phyloP scores from a whole-genome alignment of 2,113 vertebrate genomes.

The Collichthys lucidus region DNA sequence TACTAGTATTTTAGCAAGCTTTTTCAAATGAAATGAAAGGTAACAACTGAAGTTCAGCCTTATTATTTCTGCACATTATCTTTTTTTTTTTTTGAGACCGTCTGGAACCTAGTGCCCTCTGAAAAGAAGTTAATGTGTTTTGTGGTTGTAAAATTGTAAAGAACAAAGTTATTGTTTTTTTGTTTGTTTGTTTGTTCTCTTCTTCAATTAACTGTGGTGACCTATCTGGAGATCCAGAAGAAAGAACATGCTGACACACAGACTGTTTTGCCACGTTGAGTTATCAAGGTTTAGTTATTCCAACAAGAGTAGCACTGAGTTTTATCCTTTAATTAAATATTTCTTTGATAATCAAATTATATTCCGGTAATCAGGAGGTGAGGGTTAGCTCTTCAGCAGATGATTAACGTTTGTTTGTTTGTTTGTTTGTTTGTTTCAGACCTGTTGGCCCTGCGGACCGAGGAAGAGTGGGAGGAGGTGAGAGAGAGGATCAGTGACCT shows the following conservation, averaged over 20 bases:
- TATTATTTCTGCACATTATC: not conserved
- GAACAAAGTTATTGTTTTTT: not conserved
- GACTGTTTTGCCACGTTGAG: not conserved
- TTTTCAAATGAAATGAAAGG: not conserved
- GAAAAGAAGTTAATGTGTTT: slow-evolving; percentile 9
- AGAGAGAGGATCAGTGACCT: slow-evolving; percentile 87
- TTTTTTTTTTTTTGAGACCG: not conserved
- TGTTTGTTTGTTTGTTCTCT: not conserved
- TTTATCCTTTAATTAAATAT: not conserved
- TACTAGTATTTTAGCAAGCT: not conserved
- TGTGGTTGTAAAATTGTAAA: not conserved
- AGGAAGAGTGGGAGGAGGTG: slow-evolving; percentile 92
- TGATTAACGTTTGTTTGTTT: slow-evolving; percentile 48
- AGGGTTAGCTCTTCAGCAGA: slow-evolving; percentile 18
- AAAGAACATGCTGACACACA: not conserved
- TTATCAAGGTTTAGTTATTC: not conserved
- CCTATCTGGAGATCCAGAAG: not conserved
- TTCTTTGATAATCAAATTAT: slow-evolving; percentile 3
- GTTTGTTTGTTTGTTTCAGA: slow-evolving; percentile 79
- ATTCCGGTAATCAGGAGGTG: not conserved
- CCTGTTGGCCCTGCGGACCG: slow-evolving; percentile 87
- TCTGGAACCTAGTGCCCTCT: not conserved
- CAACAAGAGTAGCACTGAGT: not conserved
- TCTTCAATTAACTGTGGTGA: not conserved
- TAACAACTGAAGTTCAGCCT: not conserved